These are phyloP conservation scores for Diglossa cyanea DNA, from an alignment of 2,797 vertebrate genomes.

Conservation along the genomic window DNA sequence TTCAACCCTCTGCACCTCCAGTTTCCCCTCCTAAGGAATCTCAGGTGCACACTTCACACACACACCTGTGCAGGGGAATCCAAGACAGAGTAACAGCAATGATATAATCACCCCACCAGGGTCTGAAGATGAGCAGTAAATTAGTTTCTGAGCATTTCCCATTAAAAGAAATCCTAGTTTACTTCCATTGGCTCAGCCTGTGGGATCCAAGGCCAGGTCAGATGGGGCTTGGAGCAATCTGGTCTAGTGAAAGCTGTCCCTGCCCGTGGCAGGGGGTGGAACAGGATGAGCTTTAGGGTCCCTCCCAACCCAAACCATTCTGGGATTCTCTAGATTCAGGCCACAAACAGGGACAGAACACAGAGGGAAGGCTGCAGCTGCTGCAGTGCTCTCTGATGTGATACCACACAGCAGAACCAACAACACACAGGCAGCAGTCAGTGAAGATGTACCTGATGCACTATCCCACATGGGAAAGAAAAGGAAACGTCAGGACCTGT, in stretches of 20 bases:
- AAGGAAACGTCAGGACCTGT: not conserved
- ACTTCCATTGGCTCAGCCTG: not conserved
- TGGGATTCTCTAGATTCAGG: not conserved
- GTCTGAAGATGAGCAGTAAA: not conserved
- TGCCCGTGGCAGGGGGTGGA: not conserved
- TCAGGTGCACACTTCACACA: not conserved
- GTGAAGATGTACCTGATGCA: not conserved
- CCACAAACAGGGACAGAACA: not conserved
- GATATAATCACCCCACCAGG: not conserved
- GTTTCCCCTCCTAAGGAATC: not conserved
- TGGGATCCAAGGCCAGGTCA: not conserved
- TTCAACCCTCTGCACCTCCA: not conserved
- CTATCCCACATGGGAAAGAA: not conserved
- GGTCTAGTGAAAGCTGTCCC: not conserved
- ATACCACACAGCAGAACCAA: not conserved
- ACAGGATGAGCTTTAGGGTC: not conserved
- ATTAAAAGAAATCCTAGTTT: not conserved
- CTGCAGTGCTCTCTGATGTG: not conserved
- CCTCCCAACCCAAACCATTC: not conserved
- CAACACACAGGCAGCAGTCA: fast-evolving
- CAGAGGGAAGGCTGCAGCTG: not conserved
- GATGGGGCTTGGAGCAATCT: not conserved
- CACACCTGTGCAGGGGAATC: not conserved
- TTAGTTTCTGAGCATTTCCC: not conserved
- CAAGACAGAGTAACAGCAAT: not conserved